Conservation (phyloP, 2,113 vertebrate species). For the Rhea americana region DNA sequence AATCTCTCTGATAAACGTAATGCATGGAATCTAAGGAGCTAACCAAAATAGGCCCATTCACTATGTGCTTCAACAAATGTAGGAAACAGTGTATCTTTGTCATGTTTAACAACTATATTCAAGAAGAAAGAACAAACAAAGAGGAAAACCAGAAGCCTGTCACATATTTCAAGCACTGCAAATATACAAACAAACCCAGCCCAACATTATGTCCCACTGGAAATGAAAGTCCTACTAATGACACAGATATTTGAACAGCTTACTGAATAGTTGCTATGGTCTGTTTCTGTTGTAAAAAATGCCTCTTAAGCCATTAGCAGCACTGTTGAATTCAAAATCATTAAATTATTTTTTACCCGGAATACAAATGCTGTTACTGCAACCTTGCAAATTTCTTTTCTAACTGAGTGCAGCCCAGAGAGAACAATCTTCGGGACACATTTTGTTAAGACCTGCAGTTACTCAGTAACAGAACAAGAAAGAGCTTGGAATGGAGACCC, state of each 20-base stretch:
- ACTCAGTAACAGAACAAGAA: constrained; percentile 9
- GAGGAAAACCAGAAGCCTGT: constrained; percentile 59
- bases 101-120: constrained; percentile 9
- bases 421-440: background rate
- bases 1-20: background rate
- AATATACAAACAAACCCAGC: constrained; percentile 33
- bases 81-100: background rate
- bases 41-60: background rate
- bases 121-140: constrained; percentile 31
- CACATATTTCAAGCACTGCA: constrained; percentile 21
- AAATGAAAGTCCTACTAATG: constrained; percentile 28
- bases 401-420: background rate
- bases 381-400: background rate
- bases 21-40: background rate
- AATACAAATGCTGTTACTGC: background rate
- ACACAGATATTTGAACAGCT: constrained; percentile 20
- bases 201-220: constrained; percentile 10
- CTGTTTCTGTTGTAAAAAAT: constrained; percentile 20
- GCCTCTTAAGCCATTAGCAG: background rate
- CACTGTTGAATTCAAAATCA: background rate
- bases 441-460: constrained; percentile 23
- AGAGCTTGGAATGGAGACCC: background rate
- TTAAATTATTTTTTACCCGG: background rate
- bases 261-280: background rate
- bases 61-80: background rate